Evolutionary conservation across 2,888 invertebrate species (phyloP).

Genomic region (Prosapia bicincta): DNA sequence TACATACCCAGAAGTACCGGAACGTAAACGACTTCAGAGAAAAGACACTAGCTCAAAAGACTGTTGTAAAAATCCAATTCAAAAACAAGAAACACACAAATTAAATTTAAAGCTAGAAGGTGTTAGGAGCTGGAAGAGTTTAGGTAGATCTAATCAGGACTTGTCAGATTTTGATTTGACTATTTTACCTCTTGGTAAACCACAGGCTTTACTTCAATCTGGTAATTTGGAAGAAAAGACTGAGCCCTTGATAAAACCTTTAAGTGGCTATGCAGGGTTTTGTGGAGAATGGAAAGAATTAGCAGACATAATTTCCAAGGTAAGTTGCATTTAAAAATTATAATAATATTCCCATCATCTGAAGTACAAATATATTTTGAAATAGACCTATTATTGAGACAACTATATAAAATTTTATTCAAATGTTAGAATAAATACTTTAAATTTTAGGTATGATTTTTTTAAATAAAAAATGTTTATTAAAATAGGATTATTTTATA

Average conservation of each 20-base stretch:
- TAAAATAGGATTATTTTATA: too few species aligned
- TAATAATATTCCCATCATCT: too few species aligned
- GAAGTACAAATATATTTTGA: too few species aligned
- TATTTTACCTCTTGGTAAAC: slow-evolving; percentile 5
- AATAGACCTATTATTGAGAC: too few species aligned
- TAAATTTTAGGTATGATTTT: too few species aligned
- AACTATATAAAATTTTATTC: too few species aligned
- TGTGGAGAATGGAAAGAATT: slow-evolving; percentile 58
- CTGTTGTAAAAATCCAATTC: neutral
- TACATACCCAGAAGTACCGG: slow-evolving; percentile 12
- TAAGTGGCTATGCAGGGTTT: slow-evolving; percentile 38
- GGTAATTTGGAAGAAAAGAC: neutral
- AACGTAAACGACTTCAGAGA: neutral
- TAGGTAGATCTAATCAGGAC: neutral
- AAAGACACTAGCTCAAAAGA: neutral
- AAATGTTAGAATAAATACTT: too few species aligned
- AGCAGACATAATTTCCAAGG: slow-evolving; percentile 61
- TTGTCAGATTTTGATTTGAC: slow-evolving; percentile 17
- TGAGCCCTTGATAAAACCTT: slow-evolving; percentile 41
- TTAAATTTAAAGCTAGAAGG: neutral
- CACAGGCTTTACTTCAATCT: neutral
- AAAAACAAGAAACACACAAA: neutral
- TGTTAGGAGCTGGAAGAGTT: too few species aligned
- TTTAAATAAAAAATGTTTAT: too few species aligned
- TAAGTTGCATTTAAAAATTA: slow-evolving; percentile 42